These are phyloP conservation scores for Ochropleura leucogaster DNA, from an alignment of 2,888 invertebrate genomes.

Conservation along the genomic window DNA sequence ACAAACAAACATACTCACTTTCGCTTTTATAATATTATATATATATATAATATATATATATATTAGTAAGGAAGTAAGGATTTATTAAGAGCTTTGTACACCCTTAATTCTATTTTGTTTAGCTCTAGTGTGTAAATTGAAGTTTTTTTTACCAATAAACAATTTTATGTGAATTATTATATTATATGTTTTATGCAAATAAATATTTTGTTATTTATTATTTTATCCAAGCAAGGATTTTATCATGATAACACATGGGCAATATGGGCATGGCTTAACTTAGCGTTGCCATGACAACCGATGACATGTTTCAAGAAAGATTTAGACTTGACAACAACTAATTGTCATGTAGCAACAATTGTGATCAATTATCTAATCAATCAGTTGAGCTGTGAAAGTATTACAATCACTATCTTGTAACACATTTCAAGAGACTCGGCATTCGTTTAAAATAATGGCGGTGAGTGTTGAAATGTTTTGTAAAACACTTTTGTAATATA, in stretches of 20 bases:
- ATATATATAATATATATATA: no score
- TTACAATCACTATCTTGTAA: conserved; percentile 47
- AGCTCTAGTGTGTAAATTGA: no score
- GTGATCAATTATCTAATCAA: conserved; percentile 55
- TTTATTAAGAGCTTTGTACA: no score
- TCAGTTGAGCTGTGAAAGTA: conserved; percentile 55
- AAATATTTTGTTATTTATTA: no score
- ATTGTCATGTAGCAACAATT: conserved; percentile 27
- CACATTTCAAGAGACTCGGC: conserved; percentile 23
- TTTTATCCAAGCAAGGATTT: not conserved
- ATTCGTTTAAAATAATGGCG: conserved; percentile 24
- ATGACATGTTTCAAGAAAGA: not conserved
- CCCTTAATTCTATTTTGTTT: no score
- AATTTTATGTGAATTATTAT: no score
- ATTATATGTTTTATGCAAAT: no score
- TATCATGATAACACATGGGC: not conserved
- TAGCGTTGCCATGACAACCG: not conserved
- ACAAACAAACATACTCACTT: no score
- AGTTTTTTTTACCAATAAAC: no score
- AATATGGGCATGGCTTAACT: not conserved
- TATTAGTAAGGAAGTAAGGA: no score
- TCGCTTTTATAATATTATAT: no score
- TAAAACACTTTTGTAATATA: conserved; percentile 36
- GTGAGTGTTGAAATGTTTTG: conserved; percentile 30
- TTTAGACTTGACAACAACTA: conserved; percentile 14